Evolutionary conservation across 2,888 invertebrate genomes (phyloP).

Genomic region (Meganola albula): DNA sequence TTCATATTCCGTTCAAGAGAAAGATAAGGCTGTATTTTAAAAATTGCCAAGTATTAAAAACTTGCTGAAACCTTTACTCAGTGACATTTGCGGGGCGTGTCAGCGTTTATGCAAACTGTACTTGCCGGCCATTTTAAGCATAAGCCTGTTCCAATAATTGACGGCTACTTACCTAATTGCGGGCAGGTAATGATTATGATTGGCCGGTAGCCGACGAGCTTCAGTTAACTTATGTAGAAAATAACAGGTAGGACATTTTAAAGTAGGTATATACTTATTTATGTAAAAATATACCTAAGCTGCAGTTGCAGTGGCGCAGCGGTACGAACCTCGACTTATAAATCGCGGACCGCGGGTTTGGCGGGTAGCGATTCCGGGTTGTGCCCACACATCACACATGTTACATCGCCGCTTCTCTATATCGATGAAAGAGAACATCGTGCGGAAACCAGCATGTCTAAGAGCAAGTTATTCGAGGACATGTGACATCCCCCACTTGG

Average conservation of each 20-base stretch:
- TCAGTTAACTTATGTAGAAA: conserved; percentile 12
- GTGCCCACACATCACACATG: too few species aligned
- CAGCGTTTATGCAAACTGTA: conserved; percentile 50
- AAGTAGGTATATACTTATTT: background rate
- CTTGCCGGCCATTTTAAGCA: conserved; percentile 28
- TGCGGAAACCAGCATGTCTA: too few species aligned
- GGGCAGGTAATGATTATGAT: conserved; percentile 51
- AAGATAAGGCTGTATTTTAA: conserved; percentile 30
- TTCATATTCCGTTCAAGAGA: conserved; percentile 31
- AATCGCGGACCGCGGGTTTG: too few species aligned
- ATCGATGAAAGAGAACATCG: too few species aligned
- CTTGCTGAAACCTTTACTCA: conserved; percentile 31
- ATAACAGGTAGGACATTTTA: too few species aligned
- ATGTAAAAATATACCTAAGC: too few species aligned
- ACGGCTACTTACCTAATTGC: conserved; percentile 55
- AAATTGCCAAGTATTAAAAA: conserved; percentile 38
- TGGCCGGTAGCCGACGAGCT: conserved; percentile 28
- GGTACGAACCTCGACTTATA: too few species aligned
- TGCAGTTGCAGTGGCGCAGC: too few species aligned
- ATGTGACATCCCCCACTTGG: too few species aligned
- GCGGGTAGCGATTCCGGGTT: too few species aligned
- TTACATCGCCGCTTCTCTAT: too few species aligned
- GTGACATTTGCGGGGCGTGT: conserved; percentile 58
- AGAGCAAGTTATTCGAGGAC: too few species aligned
- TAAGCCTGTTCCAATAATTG: conserved; percentile 32